Evolutionary conservation across 2,797 vertebrate species (phyloP).

Genomic region (Myiothlypis coronata): DNA sequence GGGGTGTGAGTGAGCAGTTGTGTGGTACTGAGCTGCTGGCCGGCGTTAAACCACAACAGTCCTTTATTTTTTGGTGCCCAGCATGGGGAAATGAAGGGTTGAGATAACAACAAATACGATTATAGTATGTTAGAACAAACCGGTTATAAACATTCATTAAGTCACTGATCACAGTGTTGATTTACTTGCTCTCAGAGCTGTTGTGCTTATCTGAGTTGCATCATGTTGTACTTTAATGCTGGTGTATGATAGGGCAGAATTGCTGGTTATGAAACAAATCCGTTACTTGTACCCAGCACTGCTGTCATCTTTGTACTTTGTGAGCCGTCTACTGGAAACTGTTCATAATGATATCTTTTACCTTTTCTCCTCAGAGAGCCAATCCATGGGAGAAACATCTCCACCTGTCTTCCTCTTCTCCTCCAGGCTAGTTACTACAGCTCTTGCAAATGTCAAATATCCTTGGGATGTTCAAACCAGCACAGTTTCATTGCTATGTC

Average conservation of each 20-base stretch:
- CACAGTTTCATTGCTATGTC: accelerated
- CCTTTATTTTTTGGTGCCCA: neutral
- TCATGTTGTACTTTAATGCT: neutral
- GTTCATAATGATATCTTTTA: neutral
- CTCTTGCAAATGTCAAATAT: neutral
- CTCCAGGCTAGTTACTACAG: neutral
- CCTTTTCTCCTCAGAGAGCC: neutral
- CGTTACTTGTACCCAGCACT: neutral
- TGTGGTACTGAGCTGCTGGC: neutral
- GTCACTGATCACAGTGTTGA: neutral
- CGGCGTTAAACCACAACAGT: neutral
- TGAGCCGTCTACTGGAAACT: neutral
- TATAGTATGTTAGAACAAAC: neutral
- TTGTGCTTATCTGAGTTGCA: neutral
- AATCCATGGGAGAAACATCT: neutral
- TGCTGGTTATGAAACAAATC: neutral
- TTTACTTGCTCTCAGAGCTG: neutral
- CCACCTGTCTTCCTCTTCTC: neutral
- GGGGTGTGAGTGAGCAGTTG: neutral
- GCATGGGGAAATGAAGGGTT: neutral
- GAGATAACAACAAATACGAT: neutral
- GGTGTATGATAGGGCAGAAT: neutral
- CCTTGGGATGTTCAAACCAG: neutral
- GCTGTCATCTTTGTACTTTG: neutral
- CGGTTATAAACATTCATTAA: neutral